These are phyloP conservation scores for Drosophila rubida DNA, from an alignment of 2,888 invertebrate genomes.

Conservation along the genomic window DNA sequence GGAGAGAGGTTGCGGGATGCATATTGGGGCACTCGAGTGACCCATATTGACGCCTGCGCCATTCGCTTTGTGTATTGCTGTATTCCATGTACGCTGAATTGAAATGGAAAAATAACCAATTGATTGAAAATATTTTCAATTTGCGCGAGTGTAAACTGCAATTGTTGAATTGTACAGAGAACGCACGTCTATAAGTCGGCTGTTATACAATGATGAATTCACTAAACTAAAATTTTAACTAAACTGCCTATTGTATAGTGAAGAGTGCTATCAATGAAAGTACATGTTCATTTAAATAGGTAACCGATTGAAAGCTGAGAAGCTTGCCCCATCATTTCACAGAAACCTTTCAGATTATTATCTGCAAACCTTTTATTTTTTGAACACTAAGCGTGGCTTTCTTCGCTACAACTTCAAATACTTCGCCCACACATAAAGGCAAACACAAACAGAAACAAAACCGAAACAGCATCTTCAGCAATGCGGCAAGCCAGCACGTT, in stretches of 20 bases:
- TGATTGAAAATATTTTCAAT: conserved; percentile 39
- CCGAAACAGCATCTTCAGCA: conserved; percentile 19
- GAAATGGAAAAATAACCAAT: conserved; percentile 29
- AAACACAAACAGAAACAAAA: neutral
- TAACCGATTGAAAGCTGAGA: no score
- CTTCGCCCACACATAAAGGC: conserved; percentile 15
- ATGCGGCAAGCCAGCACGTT: conserved; percentile 22
- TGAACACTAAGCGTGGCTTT: conserved; percentile 22
- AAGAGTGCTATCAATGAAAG: no score
- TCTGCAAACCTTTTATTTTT: conserved; percentile 61
- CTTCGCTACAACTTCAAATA: neutral
- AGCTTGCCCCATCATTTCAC: no score
- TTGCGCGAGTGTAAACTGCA: no score
- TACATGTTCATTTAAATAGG: neutral
- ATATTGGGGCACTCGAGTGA: conserved; percentile 31
- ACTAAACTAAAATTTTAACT: no score
- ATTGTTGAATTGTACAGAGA: no score
- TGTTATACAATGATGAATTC: no score
- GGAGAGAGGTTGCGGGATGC: neutral
- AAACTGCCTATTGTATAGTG: no score
- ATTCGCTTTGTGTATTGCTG: conserved; percentile 12
- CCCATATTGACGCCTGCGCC: conserved; percentile 33
- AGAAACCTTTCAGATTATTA: conserved; percentile 4
- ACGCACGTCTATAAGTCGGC: no score
- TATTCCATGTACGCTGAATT: conserved; percentile 8